These are phyloP conservation scores for Diorhabda carinulata DNA, from an alignment of 1,140 invertebrate species.

Conservation along the genomic window DNA sequence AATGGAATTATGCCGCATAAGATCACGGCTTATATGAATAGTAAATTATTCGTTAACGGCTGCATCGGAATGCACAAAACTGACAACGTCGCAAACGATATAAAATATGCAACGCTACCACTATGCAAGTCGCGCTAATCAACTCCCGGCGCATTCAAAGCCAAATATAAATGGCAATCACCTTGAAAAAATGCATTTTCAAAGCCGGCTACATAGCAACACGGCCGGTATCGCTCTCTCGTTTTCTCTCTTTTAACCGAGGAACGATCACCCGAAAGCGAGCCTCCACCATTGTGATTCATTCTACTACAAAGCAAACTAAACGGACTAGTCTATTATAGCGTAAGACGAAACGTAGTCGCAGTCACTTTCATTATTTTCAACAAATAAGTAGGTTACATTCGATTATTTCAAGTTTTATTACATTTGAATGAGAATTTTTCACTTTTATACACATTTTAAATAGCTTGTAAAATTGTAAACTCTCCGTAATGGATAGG, in stretches of 20 bases:
- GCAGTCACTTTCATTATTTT: no score
- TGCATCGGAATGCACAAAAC: background rate
- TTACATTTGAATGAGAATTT: no score
- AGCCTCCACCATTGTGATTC: background rate
- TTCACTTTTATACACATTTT: no score
- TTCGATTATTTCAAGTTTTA: no score
- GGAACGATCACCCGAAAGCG: background rate
- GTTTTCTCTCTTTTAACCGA: background rate
- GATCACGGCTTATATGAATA: no score
- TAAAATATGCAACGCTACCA: background rate
- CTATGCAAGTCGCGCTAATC: conserved; percentile 1
- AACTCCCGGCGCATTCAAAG: background rate
- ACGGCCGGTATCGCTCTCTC: background rate
- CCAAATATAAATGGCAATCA: conserved; percentile 20
- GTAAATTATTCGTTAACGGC: no score
- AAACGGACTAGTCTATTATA: background rate
- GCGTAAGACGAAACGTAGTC: no score
- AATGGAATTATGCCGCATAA: no score
- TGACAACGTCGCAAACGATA: background rate
- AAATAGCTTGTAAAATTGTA: no score
- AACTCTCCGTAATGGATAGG: no score
- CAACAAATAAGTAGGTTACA: no score
- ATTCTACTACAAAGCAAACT: background rate
- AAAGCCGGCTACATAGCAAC: conserved; percentile 1
- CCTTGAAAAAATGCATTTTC: conserved; percentile 17